phyloP scores from a whole-genome alignment of 2,888 invertebrate genomes.

The Lacanobia oleracea region DNA sequence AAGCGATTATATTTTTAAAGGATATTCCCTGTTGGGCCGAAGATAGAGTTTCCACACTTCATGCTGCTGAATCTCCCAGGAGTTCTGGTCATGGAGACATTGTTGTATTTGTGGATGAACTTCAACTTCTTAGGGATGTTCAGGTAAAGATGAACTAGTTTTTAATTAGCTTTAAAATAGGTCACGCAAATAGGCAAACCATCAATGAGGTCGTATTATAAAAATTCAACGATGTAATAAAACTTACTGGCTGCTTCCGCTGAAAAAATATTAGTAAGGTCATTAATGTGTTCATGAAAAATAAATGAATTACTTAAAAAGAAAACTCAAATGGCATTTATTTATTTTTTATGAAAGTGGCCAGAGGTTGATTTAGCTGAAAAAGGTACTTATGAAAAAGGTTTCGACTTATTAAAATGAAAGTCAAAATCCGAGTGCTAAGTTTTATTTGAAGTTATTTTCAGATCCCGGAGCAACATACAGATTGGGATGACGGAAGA shows the following conservation, averaged over 20 bases:
- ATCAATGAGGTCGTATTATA: neutral
- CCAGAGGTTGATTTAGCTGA: neutral
- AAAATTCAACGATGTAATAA: neutral
- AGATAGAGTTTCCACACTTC: slow-evolving; percentile 81
- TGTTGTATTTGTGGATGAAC: slow-evolving; percentile 84
- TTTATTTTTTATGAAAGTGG: neutral
- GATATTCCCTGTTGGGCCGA: slow-evolving; percentile 77
- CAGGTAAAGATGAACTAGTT: slow-evolving; percentile 69
- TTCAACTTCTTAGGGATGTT: slow-evolving; percentile 84
- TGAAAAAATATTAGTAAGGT: neutral
- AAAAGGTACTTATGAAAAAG: neutral
- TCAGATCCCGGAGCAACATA: slow-evolving; percentile 75
- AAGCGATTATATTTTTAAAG: slow-evolving; percentile 58
- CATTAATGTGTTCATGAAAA: neutral
- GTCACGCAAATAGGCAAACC: neutral
- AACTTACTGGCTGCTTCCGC: neutral
- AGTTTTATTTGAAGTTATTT: slow-evolving; percentile 25
- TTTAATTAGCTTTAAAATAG: neutral
- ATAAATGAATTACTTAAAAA: slow-evolving; percentile 9
- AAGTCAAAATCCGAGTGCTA: neutral
- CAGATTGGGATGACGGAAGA: slow-evolving; percentile 81
- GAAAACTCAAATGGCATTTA: slow-evolving; percentile 20
- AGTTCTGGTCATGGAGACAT: slow-evolving; percentile 79
- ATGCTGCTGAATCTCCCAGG: slow-evolving; percentile 82
- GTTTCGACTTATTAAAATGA: neutral